Percentiles rank a stretch among this genome's conserved stretches.
Conservation (phyloP, 2,888 invertebrate species). For the Bugula neritina region DNA sequence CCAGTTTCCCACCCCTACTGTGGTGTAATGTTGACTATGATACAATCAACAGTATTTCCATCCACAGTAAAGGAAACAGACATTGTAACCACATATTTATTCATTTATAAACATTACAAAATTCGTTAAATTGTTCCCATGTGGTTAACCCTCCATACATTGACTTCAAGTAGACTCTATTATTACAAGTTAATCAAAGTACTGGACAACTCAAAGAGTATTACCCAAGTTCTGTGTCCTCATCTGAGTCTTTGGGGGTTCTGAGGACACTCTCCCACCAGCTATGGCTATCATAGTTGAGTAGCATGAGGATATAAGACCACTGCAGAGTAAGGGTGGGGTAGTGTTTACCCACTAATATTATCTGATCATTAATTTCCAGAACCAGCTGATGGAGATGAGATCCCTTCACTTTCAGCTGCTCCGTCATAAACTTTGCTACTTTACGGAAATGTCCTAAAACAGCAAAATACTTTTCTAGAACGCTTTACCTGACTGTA, state of each 20-base stretch:
- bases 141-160: no score
- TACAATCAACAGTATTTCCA: no score
- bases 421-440: conserved; percentile 21
- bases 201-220: no score
- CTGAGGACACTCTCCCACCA: conserved; percentile 61
- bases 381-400: conserved; percentile 27
- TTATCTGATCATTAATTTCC: conserved; percentile 44
- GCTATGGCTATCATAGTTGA: conserved; percentile 65
- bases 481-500: conserved; percentile 17
- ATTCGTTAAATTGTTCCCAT: no score
- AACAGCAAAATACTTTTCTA: not conserved
- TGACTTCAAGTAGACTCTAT: no score
- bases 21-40: no score
- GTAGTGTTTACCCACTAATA: conserved; percentile 49
- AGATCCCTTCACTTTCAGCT: conserved; percentile 3
- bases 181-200: no score
- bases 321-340: conserved; percentile 70
- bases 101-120: no score
- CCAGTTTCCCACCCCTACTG: no score
- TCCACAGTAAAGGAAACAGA: no score
- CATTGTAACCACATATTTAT: no score
- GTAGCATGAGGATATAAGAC: conserved; percentile 69
- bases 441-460: conserved; percentile 26
- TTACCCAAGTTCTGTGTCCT: not conserved
- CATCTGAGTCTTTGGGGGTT: not conserved